Evolutionary conservation across 2,888 invertebrate genomes (phyloP), one percentile per base, ranked within the genome.

Genomic region (Phania funesta): DNA sequence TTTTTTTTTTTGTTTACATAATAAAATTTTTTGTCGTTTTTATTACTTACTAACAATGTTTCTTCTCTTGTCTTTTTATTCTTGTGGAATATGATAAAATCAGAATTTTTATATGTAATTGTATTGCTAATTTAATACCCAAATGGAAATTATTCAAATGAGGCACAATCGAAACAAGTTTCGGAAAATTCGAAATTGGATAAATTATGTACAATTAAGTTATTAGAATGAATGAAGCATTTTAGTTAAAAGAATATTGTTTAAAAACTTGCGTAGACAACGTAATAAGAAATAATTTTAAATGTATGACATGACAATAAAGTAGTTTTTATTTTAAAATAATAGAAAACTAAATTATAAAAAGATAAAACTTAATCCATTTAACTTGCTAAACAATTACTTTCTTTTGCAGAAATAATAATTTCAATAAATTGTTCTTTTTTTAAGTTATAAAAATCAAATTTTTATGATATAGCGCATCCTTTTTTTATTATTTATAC

Each of bases 121-220:
- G 44, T 82, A 65, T 67, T 81, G 65, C 58, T 81, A 44, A 60
- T 73, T 73, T 50, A 73, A 71, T 74, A 74, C 58, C 32, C 67
- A 64, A n/a, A 26, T 79, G 58, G 26, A 50, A 60, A 41, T 58
- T 29, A 29, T 29, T 60, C 52, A 20, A 62, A 54, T 77, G 26
- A 62, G 3, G 24, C 29, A 32, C 1, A 52, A 60, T 58, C 29
- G 67, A 29, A 65, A 13, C 24, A 65, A 11, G 16, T 26, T 26
- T 26, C 26, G 26, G 6, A 6, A 26, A 26, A 26, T 26, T 26
- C 26, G 4, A 26, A 26, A 26, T n/a, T n/a, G n/a, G n/a, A 26
- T 26, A 26, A 26, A 26, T 26, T 26, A n/a, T n/a, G n/a, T n/a
- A n/a, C n/a, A n/a, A n/a, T n/a, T n/a, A n/a, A n/a, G n/a, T n/a